Percentiles rank a stretch among this genome's conserved stretches.
Conservation (phyloP, 2,113 vertebrate species). For the Geococcyx californianus region DNA sequence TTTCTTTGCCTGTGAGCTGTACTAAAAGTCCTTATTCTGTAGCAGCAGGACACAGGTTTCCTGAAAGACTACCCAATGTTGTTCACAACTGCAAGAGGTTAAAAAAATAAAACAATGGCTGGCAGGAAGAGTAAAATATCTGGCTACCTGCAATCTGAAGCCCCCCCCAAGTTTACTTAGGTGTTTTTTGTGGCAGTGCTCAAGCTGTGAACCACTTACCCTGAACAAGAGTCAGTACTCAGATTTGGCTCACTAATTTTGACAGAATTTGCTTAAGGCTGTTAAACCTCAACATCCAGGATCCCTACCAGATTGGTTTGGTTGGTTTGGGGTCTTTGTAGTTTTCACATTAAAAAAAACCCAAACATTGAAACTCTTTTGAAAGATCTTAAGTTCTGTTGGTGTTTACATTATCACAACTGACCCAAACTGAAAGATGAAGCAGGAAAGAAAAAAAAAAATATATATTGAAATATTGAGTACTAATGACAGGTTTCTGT, state of each 20-base stretch:
- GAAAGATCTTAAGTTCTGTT: not conserved
- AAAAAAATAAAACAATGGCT: not conserved
- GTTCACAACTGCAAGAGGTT: not conserved
- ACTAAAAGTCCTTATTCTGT: not conserved
- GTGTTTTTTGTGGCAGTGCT: not conserved
- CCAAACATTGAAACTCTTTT: not conserved
- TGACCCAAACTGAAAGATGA: not conserved
- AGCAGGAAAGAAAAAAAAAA: not conserved
- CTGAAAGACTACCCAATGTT: not conserved
- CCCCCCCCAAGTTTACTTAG: not conserved
- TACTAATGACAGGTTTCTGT: not conserved
- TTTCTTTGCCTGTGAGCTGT: not conserved
- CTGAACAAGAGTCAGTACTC: not conserved
- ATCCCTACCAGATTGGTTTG: not conserved
- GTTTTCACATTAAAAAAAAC: not conserved
- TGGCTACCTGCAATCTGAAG: not conserved
- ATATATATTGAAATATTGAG: not conserved
- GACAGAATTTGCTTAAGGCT: not conserved
- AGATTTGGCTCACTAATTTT: not conserved
- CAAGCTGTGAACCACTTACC: not conserved
- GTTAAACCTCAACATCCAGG: not conserved
- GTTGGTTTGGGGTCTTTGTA: not conserved
- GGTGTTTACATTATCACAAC: not conserved
- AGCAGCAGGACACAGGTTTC: not conserved
- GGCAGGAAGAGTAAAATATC: not conserved